Conservation (phyloP, 2,888 invertebrate species). For the Drosophila anomalata region DNA sequence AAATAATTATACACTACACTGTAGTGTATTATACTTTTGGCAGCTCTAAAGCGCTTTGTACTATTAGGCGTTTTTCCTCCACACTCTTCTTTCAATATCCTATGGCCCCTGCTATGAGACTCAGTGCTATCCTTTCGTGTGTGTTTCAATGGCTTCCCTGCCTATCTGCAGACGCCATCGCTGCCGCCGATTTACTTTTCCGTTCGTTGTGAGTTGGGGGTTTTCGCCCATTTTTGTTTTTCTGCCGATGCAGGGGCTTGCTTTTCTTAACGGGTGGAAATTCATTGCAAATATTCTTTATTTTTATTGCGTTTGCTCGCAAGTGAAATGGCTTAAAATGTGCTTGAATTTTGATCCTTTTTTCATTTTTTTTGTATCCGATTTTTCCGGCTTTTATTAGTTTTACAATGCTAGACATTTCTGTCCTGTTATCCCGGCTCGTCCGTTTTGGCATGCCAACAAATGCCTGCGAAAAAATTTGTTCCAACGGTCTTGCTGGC, state of each 20-base stretch:
- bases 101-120: conserved; percentile 25
- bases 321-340: conserved; percentile 81
- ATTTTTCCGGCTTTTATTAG: conserved; percentile 29
- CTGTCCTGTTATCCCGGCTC: conserved; percentile 37
- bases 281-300: conserved; percentile 82
- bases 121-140: conserved; percentile 55
- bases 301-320: conserved; percentile 81
- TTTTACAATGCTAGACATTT: conserved; percentile 50
- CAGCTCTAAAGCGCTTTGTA: conserved; percentile 64
- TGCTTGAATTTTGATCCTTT: conserved; percentile 64
- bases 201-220: conserved; percentile 37
- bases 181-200: conserved; percentile 70
- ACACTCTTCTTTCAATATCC: neutral
- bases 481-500: conserved; percentile 25
- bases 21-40: conserved; percentile 1
- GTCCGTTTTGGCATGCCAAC: conserved; percentile 58
- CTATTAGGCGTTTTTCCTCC: conserved; percentile 79
- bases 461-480: conserved; percentile 53
- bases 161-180: conserved; percentile 76
- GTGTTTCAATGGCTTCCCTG: conserved; percentile 69
- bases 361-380: conserved; percentile 13
- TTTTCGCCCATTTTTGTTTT: conserved; percentile 16
- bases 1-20: too few relatives aligned
- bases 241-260: conserved; percentile 22
- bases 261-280: conserved; percentile 57